phyloP scores from a whole-genome alignment of 2,797 vertebrate genomes.

The Leptoclinus maculatus region DNA sequence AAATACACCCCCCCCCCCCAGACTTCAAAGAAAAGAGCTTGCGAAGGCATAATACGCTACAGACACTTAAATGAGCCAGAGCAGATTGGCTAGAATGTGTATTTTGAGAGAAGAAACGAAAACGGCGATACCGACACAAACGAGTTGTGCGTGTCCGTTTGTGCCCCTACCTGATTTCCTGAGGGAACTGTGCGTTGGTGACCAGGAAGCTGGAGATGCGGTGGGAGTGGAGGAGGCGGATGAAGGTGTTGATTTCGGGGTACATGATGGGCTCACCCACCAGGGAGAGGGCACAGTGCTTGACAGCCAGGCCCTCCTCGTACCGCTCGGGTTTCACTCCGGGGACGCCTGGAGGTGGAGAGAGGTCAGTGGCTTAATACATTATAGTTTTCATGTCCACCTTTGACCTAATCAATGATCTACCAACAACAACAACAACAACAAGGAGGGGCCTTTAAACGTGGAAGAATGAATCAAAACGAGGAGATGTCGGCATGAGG shows the following conservation, averaged over 20 bases:
- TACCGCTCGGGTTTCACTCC: conserved; percentile 89
- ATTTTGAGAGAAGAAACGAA: conserved; percentile 7
- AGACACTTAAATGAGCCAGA: not conserved
- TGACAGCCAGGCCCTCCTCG: conserved; percentile 88
- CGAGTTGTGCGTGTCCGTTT: not conserved
- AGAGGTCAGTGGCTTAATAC: conserved; percentile 12
- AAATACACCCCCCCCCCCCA: not conserved
- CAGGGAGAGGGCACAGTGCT: conserved; percentile 94
- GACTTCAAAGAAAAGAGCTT: conserved; percentile 26
- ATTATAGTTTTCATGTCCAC: not conserved
- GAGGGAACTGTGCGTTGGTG: conserved; percentile 95
- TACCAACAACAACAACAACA: not conserved
- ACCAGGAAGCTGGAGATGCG: conserved; percentile 95
- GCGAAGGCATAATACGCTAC: not conserved
- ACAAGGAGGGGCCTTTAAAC: not conserved
- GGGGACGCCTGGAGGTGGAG: conserved; percentile 85
- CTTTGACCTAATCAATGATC: not conserved
- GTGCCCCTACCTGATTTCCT: conserved; percentile 89
- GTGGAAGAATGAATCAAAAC: not conserved
- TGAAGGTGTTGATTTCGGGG: conserved; percentile 91
- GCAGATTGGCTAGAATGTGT: not conserved
- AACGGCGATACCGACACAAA: not conserved
- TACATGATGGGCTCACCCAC: conserved; percentile 99
- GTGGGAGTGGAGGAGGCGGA: conserved; percentile 88
- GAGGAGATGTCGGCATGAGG: not conserved